Evolutionary conservation across 2,888 invertebrate species (phyloP).

Genomic region (Xylota sylvarum): DNA sequence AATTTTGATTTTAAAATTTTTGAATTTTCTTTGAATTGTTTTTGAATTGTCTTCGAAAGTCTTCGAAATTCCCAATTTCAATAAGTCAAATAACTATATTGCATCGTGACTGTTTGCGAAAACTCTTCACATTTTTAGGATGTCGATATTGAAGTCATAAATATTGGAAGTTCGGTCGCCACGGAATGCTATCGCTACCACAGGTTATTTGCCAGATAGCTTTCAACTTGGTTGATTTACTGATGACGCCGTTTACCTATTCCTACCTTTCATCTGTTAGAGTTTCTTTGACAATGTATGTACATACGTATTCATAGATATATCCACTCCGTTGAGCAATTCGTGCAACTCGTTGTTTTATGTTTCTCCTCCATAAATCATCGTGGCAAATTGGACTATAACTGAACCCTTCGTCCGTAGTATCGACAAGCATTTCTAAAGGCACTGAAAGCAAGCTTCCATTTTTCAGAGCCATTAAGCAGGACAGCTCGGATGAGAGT

Average conservation of each 20-base stretch:
- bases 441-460: neutral
- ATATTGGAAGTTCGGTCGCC: neutral
- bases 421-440: neutral
- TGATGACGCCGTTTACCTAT: neutral
- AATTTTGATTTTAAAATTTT: too few relatives aligned
- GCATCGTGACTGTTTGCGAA: too few relatives aligned
- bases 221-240: neutral
- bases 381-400: neutral
- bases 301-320: neutral
- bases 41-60: too few relatives aligned
- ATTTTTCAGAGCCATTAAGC: constrained; percentile 19
- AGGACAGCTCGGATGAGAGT: neutral
- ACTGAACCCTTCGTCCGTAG: constrained; percentile 6
- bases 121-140: too few relatives aligned
- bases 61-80: too few relatives aligned
- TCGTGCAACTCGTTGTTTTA: neutral
- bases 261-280: constrained; percentile 3
- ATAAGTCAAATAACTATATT: too few relatives aligned
- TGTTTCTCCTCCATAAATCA: constrained; percentile 12
- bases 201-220: neutral
- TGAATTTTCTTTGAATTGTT: too few relatives aligned
- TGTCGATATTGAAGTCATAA: neutral
- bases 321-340: constrained; percentile 5
- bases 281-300: neutral
- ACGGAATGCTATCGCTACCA: too few relatives aligned